Percentiles rank a stretch among this genome's conserved stretches.
Conservation (phyloP, 2,797 vertebrate genomes). For the Anguilla marmorata region DNA sequence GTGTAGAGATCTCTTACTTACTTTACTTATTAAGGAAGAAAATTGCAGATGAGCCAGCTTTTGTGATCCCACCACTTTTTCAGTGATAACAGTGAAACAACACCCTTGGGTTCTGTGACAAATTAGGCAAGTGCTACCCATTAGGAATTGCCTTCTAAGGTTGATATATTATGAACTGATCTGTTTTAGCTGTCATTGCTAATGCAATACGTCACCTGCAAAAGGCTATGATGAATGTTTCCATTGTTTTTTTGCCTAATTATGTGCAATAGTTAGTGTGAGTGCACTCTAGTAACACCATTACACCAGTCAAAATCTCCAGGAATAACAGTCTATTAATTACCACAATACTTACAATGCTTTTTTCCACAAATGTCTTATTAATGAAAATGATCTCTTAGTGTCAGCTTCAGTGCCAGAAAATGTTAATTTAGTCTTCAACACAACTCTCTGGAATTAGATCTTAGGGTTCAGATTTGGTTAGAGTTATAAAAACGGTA, state of each 20-base stretch:
- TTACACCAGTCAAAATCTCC: background rate
- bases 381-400: conserved; percentile 4
- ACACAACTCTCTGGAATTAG: background rate
- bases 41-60: conserved; percentile 19
- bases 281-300: background rate
- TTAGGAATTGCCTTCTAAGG: background rate
- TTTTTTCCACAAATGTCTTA: conserved; percentile 5
- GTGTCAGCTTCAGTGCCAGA: background rate
- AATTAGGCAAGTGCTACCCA: conserved; percentile 6
- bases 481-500: no score
- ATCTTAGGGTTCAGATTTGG: no score
- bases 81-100: conserved; percentile 17
- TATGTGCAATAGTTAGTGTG: background rate
- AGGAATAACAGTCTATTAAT: background rate
- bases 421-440: background rate
- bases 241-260: background rate
- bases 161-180: conserved; percentile 17
- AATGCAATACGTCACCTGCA: conserved; percentile 20
- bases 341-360: background rate
- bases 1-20: background rate
- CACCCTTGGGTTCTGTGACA: conserved; percentile 19
- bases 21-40: background rate
- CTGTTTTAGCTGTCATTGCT: conserved; percentile 14
- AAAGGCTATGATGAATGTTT: conserved; percentile 19
- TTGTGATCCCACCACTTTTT: conserved; percentile 18